A percentile compares a stretch with the other conserved stretches of the same genome.
Evolutionary conservation across 92 coral and sea anemone species (phyloP).

Genomic region (Paragorgia papillata): DNA sequence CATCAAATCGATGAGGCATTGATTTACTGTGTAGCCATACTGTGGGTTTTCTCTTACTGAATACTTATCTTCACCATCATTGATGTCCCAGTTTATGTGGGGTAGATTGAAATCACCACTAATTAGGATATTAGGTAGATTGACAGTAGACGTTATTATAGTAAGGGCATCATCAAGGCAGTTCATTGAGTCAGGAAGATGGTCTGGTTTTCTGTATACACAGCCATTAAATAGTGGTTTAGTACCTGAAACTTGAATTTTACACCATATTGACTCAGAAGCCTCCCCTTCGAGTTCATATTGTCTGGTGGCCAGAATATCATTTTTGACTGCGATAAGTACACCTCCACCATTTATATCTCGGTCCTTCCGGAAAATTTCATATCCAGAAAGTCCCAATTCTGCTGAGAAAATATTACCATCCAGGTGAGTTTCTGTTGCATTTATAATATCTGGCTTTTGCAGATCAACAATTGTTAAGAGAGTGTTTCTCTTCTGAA

Average conservation of each 20-base stretch:
- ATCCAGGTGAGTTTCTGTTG: too few species aligned
- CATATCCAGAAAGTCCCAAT: too few species aligned
- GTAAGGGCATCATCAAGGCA: slow-evolving; percentile 29
- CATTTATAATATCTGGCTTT: too few species aligned
- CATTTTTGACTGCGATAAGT: slow-evolving; percentile 23
- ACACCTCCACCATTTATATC: slow-evolving; percentile 32
- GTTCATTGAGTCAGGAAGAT: slow-evolving; percentile 20
- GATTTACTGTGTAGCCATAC: slow-evolving; percentile 31
- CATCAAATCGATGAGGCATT: slow-evolving; percentile 5
- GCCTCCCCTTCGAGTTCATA: slow-evolving; percentile 12
- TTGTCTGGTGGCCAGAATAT: slow-evolving; percentile 33
- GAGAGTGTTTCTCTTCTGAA: too few species aligned
- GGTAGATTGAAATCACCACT: slow-evolving; percentile 48
- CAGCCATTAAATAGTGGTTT: slow-evolving; percentile 29
- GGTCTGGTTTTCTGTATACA: slow-evolving; percentile 48
- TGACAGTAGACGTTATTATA: slow-evolving; percentile 1
- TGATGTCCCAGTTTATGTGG: slow-evolving; percentile 28
- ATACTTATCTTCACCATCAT: too few species aligned
- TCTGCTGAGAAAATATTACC: too few species aligned
- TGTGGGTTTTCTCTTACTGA: slow-evolving; percentile 35
- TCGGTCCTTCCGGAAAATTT: neutral
- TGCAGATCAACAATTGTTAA: too few species aligned
- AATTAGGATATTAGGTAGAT: slow-evolving; percentile 5
- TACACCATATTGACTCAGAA: slow-evolving; percentile 14
- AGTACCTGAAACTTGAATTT: slow-evolving; percentile 31